Conservation (phyloP, 2,888 invertebrate species). For the Mactromeris polynyma region DNA sequence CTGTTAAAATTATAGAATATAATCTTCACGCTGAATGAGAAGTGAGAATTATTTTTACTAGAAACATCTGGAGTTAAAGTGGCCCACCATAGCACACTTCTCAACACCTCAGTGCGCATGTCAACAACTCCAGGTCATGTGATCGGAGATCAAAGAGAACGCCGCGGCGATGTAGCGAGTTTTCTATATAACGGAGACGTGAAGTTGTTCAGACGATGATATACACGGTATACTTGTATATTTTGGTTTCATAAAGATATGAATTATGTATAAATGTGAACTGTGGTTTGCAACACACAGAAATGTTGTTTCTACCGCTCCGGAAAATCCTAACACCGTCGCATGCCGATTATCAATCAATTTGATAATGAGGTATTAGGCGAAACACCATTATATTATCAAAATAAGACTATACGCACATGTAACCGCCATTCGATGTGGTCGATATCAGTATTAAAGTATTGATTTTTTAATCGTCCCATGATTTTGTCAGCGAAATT, state of each 20-base stretch:
- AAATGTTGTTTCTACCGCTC: background rate
- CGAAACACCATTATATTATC: too few species aligned
- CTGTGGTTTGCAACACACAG: background rate
- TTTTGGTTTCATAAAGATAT: slow-evolving; percentile 45
- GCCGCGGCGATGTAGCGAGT: slow-evolving; percentile 50
- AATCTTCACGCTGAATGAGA: slow-evolving; percentile 25
- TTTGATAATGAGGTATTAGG: background rate
- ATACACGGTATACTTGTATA: slow-evolving; percentile 38
- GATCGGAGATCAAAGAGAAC: slow-evolving; percentile 61
- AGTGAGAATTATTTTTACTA: slow-evolving; percentile 40
- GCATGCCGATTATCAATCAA: background rate
- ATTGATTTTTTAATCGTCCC: too few species aligned
- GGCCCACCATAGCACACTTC: slow-evolving; percentile 60
- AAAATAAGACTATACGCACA: too few species aligned
- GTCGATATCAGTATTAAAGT: too few species aligned
- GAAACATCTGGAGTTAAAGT: slow-evolving; percentile 56
- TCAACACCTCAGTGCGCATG: slow-evolving; percentile 57
- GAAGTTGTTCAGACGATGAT: slow-evolving; percentile 40
- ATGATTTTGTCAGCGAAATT: too few species aligned
- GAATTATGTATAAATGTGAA: slow-evolving; percentile 32
- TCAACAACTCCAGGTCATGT: slow-evolving; percentile 54
- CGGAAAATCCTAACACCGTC: background rate
- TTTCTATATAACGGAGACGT: slow-evolving; percentile 22
- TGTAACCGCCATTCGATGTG: too few species aligned
- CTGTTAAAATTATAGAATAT: slow-evolving; percentile 40